Evolutionary conservation across 2,888 invertebrate species (phyloP), one percentile per base, ranked within the genome.

Genomic region (Linnaemya vulpina): DNA sequence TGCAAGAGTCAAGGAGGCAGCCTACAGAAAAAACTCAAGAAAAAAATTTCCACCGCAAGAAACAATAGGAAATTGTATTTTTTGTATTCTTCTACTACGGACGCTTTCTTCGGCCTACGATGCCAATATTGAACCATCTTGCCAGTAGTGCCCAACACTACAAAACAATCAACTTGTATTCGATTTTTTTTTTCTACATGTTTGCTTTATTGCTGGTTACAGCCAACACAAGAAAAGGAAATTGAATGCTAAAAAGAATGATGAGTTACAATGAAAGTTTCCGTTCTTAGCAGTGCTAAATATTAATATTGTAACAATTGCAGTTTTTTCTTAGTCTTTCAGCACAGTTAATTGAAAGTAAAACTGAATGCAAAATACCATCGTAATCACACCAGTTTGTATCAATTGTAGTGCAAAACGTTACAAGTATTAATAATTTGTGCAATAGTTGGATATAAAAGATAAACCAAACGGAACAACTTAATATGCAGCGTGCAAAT

Each of bases 41-140:
- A 22, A 65, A 71, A 71, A 58, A 49, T 25, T 5, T 3, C 60
- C 75, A 79, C 85, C 85, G 38, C 85, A 82, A 63, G 82, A 82
- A 85, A 82, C 85, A 85, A 82, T 85, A 85, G 85, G 82, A 85
- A 85, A 85, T 85, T 85, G 82, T 82, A 53, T 81, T 73, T 58
- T 58, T 58, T 70, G 20, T 55, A 20, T 71, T 9, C 38, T 79
- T 3, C 40, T 71, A 25, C 55, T 65, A 30, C 58, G 73, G 51
- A 20, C 25, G 67, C 49, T 63, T 68, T 70, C 70, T 81, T 70
- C 43, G 81, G 43, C 73, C 35, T 55, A 43, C n/a, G 49, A 40
- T 75, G 49, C 58, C 70, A 73, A 62, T 75, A 43, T 40, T 68
- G 20, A 68, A 63, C 53, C 75, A 75, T 62, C 17, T 15, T 43